Conservation (phyloP, 2,797 vertebrate genomes). For the Micrastur ruficollis region DNA sequence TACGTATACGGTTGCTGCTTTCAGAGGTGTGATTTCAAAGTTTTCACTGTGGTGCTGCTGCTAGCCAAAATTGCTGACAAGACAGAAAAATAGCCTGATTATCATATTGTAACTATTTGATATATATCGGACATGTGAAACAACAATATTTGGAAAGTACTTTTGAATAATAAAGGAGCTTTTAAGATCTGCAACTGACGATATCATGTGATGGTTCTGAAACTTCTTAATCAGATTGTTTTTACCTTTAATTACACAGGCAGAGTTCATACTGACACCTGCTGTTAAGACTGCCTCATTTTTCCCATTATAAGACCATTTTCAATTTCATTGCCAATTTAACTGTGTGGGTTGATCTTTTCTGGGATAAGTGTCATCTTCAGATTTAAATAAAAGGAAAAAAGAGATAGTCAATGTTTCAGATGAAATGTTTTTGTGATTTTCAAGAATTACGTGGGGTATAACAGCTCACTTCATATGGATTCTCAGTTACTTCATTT, state of each 20-base stretch:
- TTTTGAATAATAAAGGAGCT: neutral
- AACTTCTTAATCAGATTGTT: conserved; percentile 5
- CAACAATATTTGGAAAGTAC: neutral
- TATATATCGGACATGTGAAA: neutral
- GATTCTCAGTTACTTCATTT: neutral
- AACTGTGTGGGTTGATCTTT: neutral
- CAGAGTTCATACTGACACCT: conserved; percentile 48
- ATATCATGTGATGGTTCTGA: neutral
- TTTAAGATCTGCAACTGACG: neutral
- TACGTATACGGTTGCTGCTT: neutral
- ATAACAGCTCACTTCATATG: neutral
- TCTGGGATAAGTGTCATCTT: neutral
- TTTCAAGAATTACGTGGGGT: neutral
- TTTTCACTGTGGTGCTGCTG: neutral
- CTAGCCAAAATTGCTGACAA: neutral
- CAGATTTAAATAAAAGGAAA: neutral
- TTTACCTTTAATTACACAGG: neutral
- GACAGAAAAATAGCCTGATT: neutral
- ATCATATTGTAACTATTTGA: neutral
- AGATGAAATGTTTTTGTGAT: neutral
- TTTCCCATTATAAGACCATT: neutral
- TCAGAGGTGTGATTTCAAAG: neutral
- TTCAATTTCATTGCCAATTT: neutral
- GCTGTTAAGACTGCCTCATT: conserved; percentile 27
- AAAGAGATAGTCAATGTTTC: neutral